Percentiles rank a stretch among this genome's conserved stretches.
Evolutionary conservation across 2,888 invertebrate genomes (phyloP).

Genomic region (Mesorhabditis belari): DNA sequence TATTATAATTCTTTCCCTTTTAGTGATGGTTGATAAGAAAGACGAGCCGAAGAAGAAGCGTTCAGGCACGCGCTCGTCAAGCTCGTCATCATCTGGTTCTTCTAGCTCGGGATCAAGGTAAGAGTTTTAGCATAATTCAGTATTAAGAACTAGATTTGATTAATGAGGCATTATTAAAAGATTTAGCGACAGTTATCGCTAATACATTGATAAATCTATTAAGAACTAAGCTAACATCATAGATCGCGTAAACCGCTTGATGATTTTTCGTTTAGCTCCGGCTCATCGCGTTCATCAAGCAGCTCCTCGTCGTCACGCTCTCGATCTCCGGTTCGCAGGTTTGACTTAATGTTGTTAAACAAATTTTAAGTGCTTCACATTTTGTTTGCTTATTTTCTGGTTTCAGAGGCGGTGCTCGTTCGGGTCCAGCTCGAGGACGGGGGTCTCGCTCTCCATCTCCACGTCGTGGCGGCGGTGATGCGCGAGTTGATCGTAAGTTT

Average conservation of each 20-base stretch:
- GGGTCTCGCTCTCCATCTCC: conserved; percentile 27
- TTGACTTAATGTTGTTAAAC: conserved; percentile 3
- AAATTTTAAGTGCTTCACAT: not conserved
- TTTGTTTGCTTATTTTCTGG: not conserved
- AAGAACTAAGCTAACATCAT: too few relatives aligned
- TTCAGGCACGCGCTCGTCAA: conserved; percentile 21
- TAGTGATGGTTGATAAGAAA: conserved; percentile 23
- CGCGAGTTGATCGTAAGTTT: conserved; percentile 5
- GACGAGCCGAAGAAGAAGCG: conserved; percentile 14
- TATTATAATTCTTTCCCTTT: too few relatives aligned
- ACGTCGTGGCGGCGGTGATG: conserved; percentile 21
- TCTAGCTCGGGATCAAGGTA: conserved; percentile 24
- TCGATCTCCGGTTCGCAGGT: conserved; percentile 1
- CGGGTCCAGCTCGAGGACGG: conserved; percentile 7
- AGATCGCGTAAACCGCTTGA: too few relatives aligned
- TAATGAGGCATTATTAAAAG: too few relatives aligned
- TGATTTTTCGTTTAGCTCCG: conserved; percentile 5
- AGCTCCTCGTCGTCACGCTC: not conserved
- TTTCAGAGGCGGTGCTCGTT: not conserved
- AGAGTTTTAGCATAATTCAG: too few relatives aligned
- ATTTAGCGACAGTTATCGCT: too few relatives aligned
- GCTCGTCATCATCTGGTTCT: conserved; percentile 16
- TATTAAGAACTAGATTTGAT: too few relatives aligned
- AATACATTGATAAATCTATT: too few relatives aligned
- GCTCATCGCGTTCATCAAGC: conserved; percentile 21